These are phyloP conservation scores for Tridacna gigas DNA, from an alignment of 2,888 invertebrate species.

Conservation along the genomic window DNA sequence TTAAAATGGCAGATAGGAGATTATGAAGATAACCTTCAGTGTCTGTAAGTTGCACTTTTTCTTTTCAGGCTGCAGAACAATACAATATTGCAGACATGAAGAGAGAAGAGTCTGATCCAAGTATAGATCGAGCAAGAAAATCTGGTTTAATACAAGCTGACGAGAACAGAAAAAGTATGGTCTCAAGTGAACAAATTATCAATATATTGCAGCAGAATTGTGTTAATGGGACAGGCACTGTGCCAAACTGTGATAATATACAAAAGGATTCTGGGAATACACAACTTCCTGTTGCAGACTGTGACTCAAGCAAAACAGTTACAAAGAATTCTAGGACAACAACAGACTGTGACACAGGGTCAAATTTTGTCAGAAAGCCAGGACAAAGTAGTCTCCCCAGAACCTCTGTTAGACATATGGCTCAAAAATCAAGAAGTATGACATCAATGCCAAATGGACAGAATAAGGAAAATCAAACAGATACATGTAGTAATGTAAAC, in stretches of 20 bases:
- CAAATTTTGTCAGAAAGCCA: background rate
- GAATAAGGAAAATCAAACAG: background rate
- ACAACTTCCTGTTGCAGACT: constrained; percentile 12
- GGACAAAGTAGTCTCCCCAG: constrained; percentile 41
- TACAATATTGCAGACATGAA: constrained; percentile 77
- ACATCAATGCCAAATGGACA: constrained; percentile 9
- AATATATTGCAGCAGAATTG: constrained; percentile 54
- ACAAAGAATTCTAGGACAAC: constrained; percentile 19
- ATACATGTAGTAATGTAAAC: background rate
- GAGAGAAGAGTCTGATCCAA: constrained; percentile 66
- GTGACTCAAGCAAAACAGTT: constrained; percentile 9
- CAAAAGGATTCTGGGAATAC: background rate
- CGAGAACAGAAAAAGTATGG: constrained; percentile 41
- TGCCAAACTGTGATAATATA: constrained; percentile 11
- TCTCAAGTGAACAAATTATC: constrained; percentile 33
- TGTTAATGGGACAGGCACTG: constrained; percentile 13
- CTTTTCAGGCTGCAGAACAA: constrained; percentile 70
- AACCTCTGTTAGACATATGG: constrained; percentile 61
- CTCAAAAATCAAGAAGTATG: constrained; percentile 57
- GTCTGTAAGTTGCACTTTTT: background rate
- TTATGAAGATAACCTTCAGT: too few relatives aligned
- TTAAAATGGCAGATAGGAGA: too few relatives aligned
- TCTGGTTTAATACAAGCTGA: constrained; percentile 50
- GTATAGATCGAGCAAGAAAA: constrained; percentile 69
- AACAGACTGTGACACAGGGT: background rate